Evolutionary conservation across 2,797 vertebrate genomes (phyloP), one percentile per base, ranked within the genome.

Genomic region (Alauda arvensis): DNA sequence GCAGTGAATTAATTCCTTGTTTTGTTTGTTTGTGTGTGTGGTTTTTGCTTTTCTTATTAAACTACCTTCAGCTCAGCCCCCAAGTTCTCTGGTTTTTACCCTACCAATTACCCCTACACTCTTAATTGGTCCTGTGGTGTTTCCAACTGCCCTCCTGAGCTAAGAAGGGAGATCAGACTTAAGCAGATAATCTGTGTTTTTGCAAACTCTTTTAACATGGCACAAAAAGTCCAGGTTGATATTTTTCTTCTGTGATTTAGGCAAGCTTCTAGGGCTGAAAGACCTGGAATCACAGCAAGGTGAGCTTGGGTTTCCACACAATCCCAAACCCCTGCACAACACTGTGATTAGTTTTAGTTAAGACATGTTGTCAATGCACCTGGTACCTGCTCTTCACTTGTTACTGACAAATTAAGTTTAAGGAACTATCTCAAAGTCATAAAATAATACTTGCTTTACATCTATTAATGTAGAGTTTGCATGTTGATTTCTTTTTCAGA

Each of bases 71-170:
- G 45, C 24, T 71, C 33, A 57, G 5, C 7, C 20, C 17, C 12
- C 14, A 17, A 39, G 7, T 21, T 45, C 21, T 71, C 24, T 51
- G 33, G 2, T 14, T 71, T 71, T 77, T 33, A 45, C n/a, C 9
- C 19, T 70, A 39, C n/a, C 37, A 37, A 1, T 45, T 57, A 23
- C 13, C 28, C 12, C 1, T 0, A 16, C 14, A 51, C 8, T 24
- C 28, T 37, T 37, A 37, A 5, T 67, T 39, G 6, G 3, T 71
- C 18, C 31, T 57, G 3, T 28, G 34, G 2, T 81, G 13, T 71
- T 75, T 77, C 28, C 25, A 46, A 1, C 20, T n/a, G 14, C 16
- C 6, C n/a, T 59, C 19, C 13, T 12, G 17, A 28, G 29, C 23
- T 70, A 46, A 60, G 39, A 69, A 77, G 18, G 33, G 21, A 67